phyloP scores from a whole-genome alignment of 2,888 invertebrate genomes.

The Heliconius aoede region DNA sequence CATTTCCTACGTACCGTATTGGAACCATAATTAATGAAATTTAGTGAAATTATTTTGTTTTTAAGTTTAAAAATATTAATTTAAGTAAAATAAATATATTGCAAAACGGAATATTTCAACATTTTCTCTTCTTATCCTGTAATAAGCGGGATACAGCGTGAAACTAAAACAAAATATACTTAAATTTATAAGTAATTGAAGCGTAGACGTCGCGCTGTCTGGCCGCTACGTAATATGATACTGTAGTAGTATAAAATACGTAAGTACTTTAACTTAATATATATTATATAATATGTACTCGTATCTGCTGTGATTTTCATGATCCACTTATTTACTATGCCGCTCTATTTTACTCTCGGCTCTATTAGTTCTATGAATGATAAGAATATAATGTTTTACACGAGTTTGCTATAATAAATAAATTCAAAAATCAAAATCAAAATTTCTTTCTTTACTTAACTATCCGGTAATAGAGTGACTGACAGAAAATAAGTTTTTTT shows the following conservation, averaged over 20 bases:
- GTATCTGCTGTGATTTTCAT: constrained; percentile 23
- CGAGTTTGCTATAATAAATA: too few species aligned
- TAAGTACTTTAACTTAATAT: constrained; percentile 2
- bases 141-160: background rate
- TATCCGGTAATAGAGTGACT: background rate
- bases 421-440: too few species aligned
- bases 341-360: background rate
- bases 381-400: too few species aligned
- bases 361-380: background rate
- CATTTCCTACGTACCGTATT: too few species aligned
- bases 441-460: too few species aligned
- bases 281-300: background rate
- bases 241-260: background rate
- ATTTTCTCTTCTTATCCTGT: too few species aligned
- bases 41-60: too few species aligned
- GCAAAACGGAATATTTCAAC: too few species aligned
- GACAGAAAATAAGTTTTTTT: too few species aligned
- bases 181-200: background rate
- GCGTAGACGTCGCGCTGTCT: constrained; percentile 21
- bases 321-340: constrained; percentile 23
- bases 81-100: too few species aligned
- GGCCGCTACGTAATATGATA: background rate
- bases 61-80: too few species aligned
- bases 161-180: background rate
- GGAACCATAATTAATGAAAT: too few species aligned